Conservation (phyloP, 2,797 vertebrate species). For the Rhinogobio ventralis region DNA sequence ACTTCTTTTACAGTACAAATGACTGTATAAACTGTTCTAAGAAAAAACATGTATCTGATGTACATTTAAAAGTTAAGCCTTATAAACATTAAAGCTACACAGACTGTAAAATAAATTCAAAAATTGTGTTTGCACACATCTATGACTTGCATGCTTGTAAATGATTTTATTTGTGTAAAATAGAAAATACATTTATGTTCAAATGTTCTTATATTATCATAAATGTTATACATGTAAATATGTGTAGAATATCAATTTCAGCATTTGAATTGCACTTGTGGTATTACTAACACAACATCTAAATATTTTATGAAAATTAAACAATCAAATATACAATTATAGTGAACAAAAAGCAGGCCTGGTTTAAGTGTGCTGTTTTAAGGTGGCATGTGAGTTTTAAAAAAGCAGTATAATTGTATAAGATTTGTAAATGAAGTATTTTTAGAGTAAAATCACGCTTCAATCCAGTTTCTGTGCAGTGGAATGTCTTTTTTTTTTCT, state of each 20-base stretch:
- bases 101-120: conserved; percentile 5
- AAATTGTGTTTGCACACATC: conserved; percentile 41
- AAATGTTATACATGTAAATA: conserved; percentile 40
- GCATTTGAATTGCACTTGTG: conserved; percentile 42
- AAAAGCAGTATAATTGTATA: conserved; percentile 69
- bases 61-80: conserved; percentile 11
- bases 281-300: conserved; percentile 22
- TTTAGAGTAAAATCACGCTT: conserved; percentile 59
- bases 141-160: conserved; percentile 55
- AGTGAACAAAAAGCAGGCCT: conserved; percentile 18
- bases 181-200: conserved; percentile 34
- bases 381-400: conserved; percentile 11
- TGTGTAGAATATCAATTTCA: conserved; percentile 33
- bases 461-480: conserved; percentile 3
- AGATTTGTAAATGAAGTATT: conserved; percentile 79
- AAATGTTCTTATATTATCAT: conserved; percentile 37
- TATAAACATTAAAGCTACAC: conserved; percentile 7
- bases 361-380: conserved; percentile 32
- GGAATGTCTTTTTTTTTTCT: conserved; percentile 29
- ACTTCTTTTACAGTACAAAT: conserved; percentile 25
- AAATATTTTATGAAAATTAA: conserved; percentile 37
- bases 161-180: conserved; percentile 44
- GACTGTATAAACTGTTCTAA: conserved; percentile 10
- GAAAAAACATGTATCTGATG: background rate
- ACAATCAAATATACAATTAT: conserved; percentile 26